Base-by-base conservation (phyloP, 2,888 invertebrate genomes). In the Eristalis arbustorum region DNA sequence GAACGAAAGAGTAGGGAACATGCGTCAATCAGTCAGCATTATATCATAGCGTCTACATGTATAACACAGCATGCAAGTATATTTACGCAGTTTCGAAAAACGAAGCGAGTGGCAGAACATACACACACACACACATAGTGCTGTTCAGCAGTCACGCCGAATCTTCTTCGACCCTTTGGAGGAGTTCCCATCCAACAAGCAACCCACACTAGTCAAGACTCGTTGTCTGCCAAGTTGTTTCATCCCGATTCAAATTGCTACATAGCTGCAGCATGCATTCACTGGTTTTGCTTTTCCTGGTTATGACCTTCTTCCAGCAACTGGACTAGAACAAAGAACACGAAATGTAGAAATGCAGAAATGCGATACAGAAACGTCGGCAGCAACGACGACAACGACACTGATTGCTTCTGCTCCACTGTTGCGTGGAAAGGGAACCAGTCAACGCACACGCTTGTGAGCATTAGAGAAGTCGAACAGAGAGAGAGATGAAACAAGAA, bases 221-320 rank as follows among this genome's bases (percentile, higher is more conserved):
- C 31, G 14, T 28, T 10, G 31, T 31, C 10, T 22, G 61, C 31
- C 40, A 68, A 28, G 63, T 22, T 56, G 40, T 64, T 40, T 22
- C 37, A 25, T 6, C 14, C 49, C 67, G 62, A 18, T 34, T 49
- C 72, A 72, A 66, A 62, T 79, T 72, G 42, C 14, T 40, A 40
- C 18, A 49, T 37, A 49, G 13, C 23, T 31, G 40, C 23, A 14
- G 56, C 40, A 3, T 49, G 49, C 18, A 49, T 18, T 49, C 49
- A 8, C 49, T 49, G 18, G 8, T 37, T 14, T 37, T 37, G 28
- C 49, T 56, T 42, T 13, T 76, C 71, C 75, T 73, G 76, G 31
- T 77, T 76, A 80, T 81, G 80, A 84, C 84, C 84, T 81, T 84
- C 84, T 79, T 75, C 49, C 74, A 62, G 63, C 79, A 73, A 76